Base-by-base conservation (phyloP, 2,797 vertebrate genomes). In the Oreortyx pictus region DNA sequence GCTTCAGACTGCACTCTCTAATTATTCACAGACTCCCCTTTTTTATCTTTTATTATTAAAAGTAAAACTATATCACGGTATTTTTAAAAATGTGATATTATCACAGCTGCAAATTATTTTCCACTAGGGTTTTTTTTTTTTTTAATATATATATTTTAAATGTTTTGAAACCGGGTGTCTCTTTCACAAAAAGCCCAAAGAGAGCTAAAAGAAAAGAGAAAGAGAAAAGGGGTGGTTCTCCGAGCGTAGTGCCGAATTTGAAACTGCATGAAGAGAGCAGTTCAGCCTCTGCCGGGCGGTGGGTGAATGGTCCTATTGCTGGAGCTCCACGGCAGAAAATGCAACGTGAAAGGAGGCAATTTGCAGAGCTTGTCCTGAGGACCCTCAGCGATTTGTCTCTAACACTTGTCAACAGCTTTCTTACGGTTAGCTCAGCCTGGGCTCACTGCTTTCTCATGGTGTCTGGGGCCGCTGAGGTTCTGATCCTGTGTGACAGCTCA, bases 41-140 rank as follows among this genome's bases (percentile, higher is more conserved):
- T 98, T 98, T 98, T 97, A 98, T 98, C 98, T 98, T 97, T 97
- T 98, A 97, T 98, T 98, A 98, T 97, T 97, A 97, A 97, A 97
- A 97, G 97, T 97, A 97, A 97, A 97, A 96, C 96, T 97, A 90
- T 97, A 96, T 97, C 96, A 93, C 8, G 59, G 92, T 97, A 91
- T 97, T 97, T 96, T 19, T 0, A 90, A 93, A 95, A 95, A 93
- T 65, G 95, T 83, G 95, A 93, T 98, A 97, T 98, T 98, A 98
- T 98, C 97, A 97, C 98, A 98, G 98, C 98, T 98, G 98, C 90
- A 92, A 97, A 98, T 97, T 98, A 97, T 98, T 98, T 98, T 98
- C 97, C 96, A 96, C 80, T 76, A 89, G 83, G 68, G n/a, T 90
- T 94, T 95, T 94, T 88, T 86, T 71, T 35, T 91, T 93, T 95